Conservation (phyloP, 2,113 vertebrate species). For the Zosterops japonicus region DNA sequence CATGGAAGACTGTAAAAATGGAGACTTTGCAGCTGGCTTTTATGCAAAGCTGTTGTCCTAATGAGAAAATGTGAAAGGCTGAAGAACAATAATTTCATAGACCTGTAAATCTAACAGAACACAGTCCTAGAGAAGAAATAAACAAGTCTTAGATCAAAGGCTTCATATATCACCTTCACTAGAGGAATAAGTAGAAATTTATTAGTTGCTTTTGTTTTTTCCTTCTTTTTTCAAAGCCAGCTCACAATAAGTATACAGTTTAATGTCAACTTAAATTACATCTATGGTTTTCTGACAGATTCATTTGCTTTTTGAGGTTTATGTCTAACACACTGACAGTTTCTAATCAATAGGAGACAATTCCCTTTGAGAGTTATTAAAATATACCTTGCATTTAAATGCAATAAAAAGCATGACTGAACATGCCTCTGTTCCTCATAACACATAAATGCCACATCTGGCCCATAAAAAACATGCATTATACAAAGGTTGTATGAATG, state of each 20-base stretch:
- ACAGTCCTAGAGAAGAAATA: constrained; percentile 63
- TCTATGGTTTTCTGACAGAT: constrained; percentile 65
- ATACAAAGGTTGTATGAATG: constrained; percentile 68
- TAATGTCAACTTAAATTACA: constrained; percentile 71
- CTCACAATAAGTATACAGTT: constrained; percentile 54
- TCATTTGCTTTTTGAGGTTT: constrained; percentile 74
- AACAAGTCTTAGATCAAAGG: constrained; percentile 67
- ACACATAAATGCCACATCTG: constrained; percentile 79
- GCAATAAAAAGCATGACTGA: constrained; percentile 76
- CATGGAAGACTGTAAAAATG: constrained; percentile 39
- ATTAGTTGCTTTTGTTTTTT: constrained; percentile 28
- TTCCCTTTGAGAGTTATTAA: constrained; percentile 76
- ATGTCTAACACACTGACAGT: constrained; percentile 73
- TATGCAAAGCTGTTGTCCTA: constrained; percentile 64
- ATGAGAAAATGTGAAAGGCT: constrained; percentile 68
- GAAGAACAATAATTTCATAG: constrained; percentile 68
- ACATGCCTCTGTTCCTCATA: constrained; percentile 77
- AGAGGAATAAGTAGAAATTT: constrained; percentile 61
- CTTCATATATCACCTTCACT: constrained; percentile 42
- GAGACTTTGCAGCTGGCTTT: constrained; percentile 63
- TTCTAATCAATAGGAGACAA: constrained; percentile 70
- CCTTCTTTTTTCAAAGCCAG: background rate
- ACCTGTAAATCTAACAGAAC: constrained; percentile 66
- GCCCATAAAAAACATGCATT: constrained; percentile 72
- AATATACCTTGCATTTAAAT: constrained; percentile 77